Base-by-base conservation (phyloP, 2,888 invertebrate species). In the Cylindroiulus punctatus region DNA sequence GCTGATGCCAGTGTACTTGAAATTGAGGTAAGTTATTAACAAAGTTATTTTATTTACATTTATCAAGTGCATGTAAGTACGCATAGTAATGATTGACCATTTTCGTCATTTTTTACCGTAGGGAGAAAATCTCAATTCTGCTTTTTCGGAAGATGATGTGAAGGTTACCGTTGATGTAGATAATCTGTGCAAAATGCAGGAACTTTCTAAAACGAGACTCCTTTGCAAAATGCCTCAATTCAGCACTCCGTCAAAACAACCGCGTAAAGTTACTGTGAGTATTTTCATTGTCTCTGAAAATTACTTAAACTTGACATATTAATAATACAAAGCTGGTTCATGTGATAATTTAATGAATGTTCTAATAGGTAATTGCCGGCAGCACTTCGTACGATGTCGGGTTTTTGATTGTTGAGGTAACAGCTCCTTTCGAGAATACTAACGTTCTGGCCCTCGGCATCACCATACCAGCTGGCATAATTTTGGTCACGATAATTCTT, bases 1-100 rank as follows among this genome's bases (percentile, higher is more conserved):
- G 87, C 89, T 26, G 88, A 88, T n/a, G 87, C 88, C 10, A 87
- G 88, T 17, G 86, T 88, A 7, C 87, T 91, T 1, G 88, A 88
- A 40, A 88, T 91, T 44, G 88, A 88, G 88, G 90, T 90, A 87
- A 87, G 81, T 32, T 65, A 0, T 22, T 84, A 42, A 40, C 32
- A 76, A 81, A 32, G 19, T 17, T 44, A 22, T 57, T 65, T 26
- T 47, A 26, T 7, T 65, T 12, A 22, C 12, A 26, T 12, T 1
- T 65, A 19, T n/a, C n/a, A n/a, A n/a, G n/a, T 65, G 8, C 8
- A 84, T 8, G n/a, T 42, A 12, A 4, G 40, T 30, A 19, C 0
- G 22, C 52, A 85, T 30, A 36, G 17, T 0, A 22, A 85, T 32
- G 14, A 32, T 36, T 57, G 32, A 22, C 19, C 36, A 36, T n/a